These are phyloP conservation scores for Kryptopterus vitreolus DNA, from an alignment of 2,797 vertebrate genomes.

Conservation along the genomic window DNA sequence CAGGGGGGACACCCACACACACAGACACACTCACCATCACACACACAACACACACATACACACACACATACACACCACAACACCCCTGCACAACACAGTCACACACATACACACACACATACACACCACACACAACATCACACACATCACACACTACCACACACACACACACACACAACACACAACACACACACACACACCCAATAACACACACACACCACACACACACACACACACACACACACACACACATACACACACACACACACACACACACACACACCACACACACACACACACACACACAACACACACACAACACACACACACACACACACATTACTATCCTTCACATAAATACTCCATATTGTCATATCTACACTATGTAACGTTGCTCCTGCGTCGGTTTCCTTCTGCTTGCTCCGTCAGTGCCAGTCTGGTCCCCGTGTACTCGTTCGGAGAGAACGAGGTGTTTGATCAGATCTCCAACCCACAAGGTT, in stretches of 20 bases:
- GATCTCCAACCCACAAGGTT: slow-evolving; percentile 80
- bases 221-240: background rate
- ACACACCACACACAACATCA: too few species aligned
- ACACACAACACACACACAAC: too few species aligned
- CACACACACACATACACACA: slow-evolving; percentile 5
- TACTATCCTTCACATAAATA: too few species aligned
- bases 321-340: too few species aligned
- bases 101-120: background rate
- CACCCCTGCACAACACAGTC: too few species aligned
- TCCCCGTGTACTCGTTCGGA: slow-evolving; percentile 93
- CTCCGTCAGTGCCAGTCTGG: slow-evolving; percentile 76
- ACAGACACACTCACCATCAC: background rate
- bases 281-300: too few species aligned
- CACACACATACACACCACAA: too few species aligned
- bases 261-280: background rate
- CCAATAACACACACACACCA: too few species aligned
- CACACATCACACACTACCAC: background rate
- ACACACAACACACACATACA: slow-evolving; percentile 5
- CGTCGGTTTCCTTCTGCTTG: background rate
- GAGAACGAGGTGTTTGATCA: slow-evolving; percentile 91
- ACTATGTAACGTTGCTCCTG: too few species aligned
- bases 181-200: too few species aligned
- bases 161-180: background rate
- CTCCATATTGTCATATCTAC: too few species aligned
- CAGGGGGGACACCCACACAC: too few species aligned